These are phyloP conservation scores for Thalassoma bifasciatum DNA, from an alignment of 2,113 vertebrate genomes.

Conservation along the genomic window DNA sequence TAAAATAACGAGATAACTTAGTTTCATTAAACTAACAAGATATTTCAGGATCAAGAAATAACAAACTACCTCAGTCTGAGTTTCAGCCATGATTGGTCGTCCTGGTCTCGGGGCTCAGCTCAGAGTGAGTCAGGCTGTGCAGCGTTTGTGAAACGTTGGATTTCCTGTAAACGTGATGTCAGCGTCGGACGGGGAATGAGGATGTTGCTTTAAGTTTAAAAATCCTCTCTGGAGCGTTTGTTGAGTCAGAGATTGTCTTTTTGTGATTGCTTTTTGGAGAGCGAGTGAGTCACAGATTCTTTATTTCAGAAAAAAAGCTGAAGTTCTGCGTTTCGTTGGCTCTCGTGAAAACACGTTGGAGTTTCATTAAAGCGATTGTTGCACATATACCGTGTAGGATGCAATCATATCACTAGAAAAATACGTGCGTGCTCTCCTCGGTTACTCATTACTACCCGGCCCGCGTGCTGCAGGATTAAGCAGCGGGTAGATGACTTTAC, in stretches of 20 bases:
- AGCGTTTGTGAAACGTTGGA: slow-evolving; percentile 36
- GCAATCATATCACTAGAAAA: slow-evolving; percentile 24
- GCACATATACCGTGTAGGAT: background rate
- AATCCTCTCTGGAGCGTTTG: background rate
- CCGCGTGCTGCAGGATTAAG: slow-evolving; percentile 7
- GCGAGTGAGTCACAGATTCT: background rate
- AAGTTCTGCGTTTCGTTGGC: background rate
- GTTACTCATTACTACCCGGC: background rate
- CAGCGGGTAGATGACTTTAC: slow-evolving; percentile 15
- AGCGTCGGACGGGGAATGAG: slow-evolving; percentile 21
- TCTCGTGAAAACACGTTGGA: slow-evolving; percentile 1
- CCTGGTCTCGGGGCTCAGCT: no score
- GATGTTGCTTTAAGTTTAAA: slow-evolving; percentile 22
- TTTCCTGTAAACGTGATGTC: slow-evolving; percentile 35
- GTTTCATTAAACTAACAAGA: no score
- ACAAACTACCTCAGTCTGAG: no score
- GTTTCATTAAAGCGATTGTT: slow-evolving; percentile 37
- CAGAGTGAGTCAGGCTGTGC: slow-evolving; percentile 22
- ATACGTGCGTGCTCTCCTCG: slow-evolving; percentile 6
- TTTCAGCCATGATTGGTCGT: no score
- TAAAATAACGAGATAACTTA: no score
- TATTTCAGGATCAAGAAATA: no score
- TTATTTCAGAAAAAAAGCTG: no score
- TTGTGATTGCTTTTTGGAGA: slow-evolving; percentile 9
- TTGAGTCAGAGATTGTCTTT: slow-evolving; percentile 20